Evolutionary conservation across 2,888 invertebrate genomes (phyloP).

Genomic region (Scaptomyza parva): DNA sequence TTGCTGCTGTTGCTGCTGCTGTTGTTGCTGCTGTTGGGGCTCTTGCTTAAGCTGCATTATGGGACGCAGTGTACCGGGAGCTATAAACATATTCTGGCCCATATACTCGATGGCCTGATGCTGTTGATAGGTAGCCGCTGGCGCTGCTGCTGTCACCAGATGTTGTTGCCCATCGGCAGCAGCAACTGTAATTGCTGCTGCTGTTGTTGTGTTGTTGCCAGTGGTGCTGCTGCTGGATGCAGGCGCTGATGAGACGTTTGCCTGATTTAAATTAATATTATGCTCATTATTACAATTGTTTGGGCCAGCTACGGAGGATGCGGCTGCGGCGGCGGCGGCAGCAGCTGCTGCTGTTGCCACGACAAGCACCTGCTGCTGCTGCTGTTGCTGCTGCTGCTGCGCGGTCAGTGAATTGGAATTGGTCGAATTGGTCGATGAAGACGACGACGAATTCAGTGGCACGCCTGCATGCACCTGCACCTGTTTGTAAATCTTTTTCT

Average conservation of each 20-base stretch:
- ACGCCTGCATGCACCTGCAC: conserved; percentile 63
- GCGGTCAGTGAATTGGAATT: conserved; percentile 53
- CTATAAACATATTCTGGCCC: conserved; percentile 84
- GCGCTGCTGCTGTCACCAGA: conserved; percentile 58
- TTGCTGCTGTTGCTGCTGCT: conserved; percentile 58
- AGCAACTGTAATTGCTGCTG: conserved; percentile 54
- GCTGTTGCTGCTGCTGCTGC: conserved; percentile 64
- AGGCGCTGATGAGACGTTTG: conserved; percentile 62
- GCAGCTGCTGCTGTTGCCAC: conserved; percentile 68
- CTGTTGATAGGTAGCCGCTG: conserved; percentile 71
- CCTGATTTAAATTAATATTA: conserved; percentile 83
- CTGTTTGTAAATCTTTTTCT: conserved; percentile 84
- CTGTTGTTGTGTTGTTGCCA: conserved; percentile 51
- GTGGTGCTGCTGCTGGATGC: conserved; percentile 54
- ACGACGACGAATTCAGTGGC: conserved; percentile 63
- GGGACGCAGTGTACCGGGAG: conserved; percentile 79
- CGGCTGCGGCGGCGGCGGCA: conserved; percentile 53
- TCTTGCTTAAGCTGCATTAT: conserved; percentile 77
- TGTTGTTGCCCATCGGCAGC: conserved; percentile 53
- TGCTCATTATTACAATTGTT: conserved; percentile 82
- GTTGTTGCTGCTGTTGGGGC: conserved; percentile 60
- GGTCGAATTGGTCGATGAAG: conserved; percentile 65
- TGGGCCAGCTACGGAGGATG: conserved; percentile 58
- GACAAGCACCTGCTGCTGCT: conserved; percentile 69
- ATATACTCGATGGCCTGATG: conserved; percentile 82